These are phyloP conservation scores for Podarcis muralis DNA, from an alignment of 2,113 vertebrate species.

Conservation along the genomic window DNA sequence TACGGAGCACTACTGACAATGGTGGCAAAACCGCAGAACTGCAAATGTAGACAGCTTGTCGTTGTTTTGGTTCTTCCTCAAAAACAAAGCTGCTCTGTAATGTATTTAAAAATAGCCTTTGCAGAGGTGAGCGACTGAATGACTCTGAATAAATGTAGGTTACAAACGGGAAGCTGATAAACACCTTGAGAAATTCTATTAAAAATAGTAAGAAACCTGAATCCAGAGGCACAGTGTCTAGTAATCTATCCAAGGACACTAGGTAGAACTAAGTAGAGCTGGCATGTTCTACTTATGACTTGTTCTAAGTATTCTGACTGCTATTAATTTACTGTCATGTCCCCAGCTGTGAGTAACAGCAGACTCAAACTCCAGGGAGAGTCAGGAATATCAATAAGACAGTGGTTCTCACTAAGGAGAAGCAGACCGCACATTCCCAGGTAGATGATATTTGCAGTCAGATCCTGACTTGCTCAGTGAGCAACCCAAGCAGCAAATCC, in stretches of 20 bases:
- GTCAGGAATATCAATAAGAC: neutral
- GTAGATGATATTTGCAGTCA: too few relatives aligned
- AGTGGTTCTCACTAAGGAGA: neutral
- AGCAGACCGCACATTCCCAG: neutral
- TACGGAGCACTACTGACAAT: conserved; percentile 6
- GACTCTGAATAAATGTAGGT: neutral
- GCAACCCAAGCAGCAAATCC: neutral
- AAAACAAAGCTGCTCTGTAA: neutral
- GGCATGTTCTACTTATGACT: neutral
- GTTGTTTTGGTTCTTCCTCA: neutral
- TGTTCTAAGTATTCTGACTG: neutral
- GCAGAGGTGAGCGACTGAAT: neutral
- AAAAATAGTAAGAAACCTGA: neutral
- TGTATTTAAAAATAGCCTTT: neutral
- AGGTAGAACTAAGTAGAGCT: too few relatives aligned
- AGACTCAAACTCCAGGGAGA: neutral
- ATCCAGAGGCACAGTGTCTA: neutral
- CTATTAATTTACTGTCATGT: neutral
- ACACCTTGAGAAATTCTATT: neutral
- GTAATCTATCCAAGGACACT: neutral
- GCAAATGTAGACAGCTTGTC: neutral
- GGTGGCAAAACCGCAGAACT: conserved; percentile 29
- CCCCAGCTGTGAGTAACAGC: neutral
- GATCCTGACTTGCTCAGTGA: neutral
- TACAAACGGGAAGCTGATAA: neutral